Percentiles rank a stretch among this genome's conserved stretches.
phyloP scores from a whole-genome alignment of 92 coral and sea anemone genomes.

The Heliopora coerulea region DNA sequence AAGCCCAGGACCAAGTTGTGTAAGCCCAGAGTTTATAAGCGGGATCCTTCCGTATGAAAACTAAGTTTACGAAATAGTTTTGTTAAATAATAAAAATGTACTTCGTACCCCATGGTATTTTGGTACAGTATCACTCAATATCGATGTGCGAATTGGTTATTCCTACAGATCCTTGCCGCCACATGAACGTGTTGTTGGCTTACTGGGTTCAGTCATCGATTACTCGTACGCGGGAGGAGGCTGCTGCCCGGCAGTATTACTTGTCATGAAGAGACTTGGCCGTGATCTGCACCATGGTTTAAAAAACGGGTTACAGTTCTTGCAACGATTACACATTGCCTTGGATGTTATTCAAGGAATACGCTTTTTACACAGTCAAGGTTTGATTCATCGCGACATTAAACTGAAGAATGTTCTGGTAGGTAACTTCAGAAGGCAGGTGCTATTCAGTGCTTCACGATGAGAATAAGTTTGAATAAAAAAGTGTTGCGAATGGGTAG shows the following conservation, averaged over 20 bases:
- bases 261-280: slow-evolving; percentile 91
- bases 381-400: slow-evolving; percentile 92
- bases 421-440: too few relatives aligned
- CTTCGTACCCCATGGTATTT: too few relatives aligned
- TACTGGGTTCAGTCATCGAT: slow-evolving; percentile 94
- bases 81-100: too few relatives aligned
- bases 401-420: slow-evolving; percentile 96
- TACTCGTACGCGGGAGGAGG: slow-evolving; percentile 93
- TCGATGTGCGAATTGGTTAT: neutral
- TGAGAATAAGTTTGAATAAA: too few relatives aligned
- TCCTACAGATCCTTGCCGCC: slow-evolving; percentile 65
- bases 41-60: too few relatives aligned
- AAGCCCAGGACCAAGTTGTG: too few relatives aligned
- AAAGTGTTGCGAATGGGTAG: too few relatives aligned
- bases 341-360: slow-evolving; percentile 95
- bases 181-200: slow-evolving; percentile 83
- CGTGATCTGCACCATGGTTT: slow-evolving; percentile 97
- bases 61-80: too few relatives aligned
- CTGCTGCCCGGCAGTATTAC: slow-evolving; percentile 85
- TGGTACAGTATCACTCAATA: too few relatives aligned
- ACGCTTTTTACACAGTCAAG: slow-evolving; percentile 95
- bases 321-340: slow-evolving; percentile 83
- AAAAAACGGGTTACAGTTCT: slow-evolving; percentile 82
- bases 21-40: too few relatives aligned
- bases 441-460: too few relatives aligned